Evolutionary conservation across 2,797 vertebrate species (phyloP), one percentile per base, ranked within the genome.

Genomic region (Manis javanica): DNA sequence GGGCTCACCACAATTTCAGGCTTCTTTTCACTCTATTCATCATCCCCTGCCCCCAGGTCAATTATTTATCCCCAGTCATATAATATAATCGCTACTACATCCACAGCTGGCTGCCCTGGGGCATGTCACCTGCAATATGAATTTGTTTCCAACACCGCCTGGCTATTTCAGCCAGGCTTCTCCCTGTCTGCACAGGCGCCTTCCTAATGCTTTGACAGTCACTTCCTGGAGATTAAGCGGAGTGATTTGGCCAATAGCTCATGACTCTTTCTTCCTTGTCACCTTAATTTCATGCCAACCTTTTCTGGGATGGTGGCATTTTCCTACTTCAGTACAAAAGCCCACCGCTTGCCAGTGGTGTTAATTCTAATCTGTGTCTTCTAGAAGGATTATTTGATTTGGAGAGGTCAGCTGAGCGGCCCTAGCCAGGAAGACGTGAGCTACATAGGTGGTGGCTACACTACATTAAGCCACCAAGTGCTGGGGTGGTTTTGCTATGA

Each of bases 41-140:
- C 4, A 4, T 37, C 71, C 31, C 37, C 46, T 14, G 14, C 13
- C 31, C 75, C 39, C 24, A 53, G 24, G 21, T 21, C 64, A 42
- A 1, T 37, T 26, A 12, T n/a, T 51, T 64, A 11, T 46, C 66
- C 23, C 9, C 13, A 2, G 12, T 3, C n/a, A 4, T 4, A 0
- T 21, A 9, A 46, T 1, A 3, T 4, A 5, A 42, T 2, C 14
- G 2, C 14, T 1, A 3, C 1, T 3, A 0, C 0, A 0, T 0
- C 23, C 7, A 4, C 14, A 55, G 29, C 53, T 2, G 5, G 19
- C 49, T 18, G 21, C 53, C 37, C 53, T 3, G 0, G 21, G 37
- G 18, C 39, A 0, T 3, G 34, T 84, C 75, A 4, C 42, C 23
- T 49, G 77, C 23, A 2, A 5, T 14, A 5, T 7, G 42, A 29